These are phyloP conservation scores for Monopterus albus DNA, from an alignment of 2,113 vertebrate species.

Conservation along the genomic window DNA sequence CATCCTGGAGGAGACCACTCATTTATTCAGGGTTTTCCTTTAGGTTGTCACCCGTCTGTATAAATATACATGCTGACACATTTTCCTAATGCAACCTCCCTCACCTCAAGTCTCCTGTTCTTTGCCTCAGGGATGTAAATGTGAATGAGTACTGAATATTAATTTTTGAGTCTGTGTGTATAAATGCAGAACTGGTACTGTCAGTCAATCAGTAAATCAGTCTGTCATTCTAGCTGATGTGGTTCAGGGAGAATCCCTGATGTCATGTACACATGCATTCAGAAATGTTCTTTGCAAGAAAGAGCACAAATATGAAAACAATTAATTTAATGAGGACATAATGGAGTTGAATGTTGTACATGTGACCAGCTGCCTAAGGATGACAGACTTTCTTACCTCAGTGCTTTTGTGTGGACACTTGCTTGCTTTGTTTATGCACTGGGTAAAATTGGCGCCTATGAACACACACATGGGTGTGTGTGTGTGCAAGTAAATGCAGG, in stretches of 20 bases:
- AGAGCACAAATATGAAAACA: slow-evolving; percentile 9
- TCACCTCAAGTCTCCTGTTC: slow-evolving; percentile 44
- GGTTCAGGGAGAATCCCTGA: slow-evolving; percentile 41
- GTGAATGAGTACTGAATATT: slow-evolving; percentile 69
- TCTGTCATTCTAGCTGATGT: slow-evolving; percentile 68
- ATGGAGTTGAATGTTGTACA: neutral
- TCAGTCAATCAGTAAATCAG: slow-evolving; percentile 71
- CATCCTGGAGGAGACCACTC: too few relatives aligned
- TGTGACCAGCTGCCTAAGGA: neutral
- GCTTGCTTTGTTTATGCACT: slow-evolving; percentile 15
- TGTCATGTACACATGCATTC: slow-evolving; percentile 9
- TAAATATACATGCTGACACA: neutral
- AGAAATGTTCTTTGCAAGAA: slow-evolving; percentile 8
- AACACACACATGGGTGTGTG: slow-evolving; percentile 36
- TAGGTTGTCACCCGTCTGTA: too few relatives aligned
- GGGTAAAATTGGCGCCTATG: neutral
- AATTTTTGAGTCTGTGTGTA: slow-evolving; percentile 54
- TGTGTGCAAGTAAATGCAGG: slow-evolving; percentile 58
- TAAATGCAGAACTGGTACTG: slow-evolving; percentile 62
- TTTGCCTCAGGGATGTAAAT: slow-evolving; percentile 62
- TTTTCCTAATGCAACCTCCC: slow-evolving; percentile 21
- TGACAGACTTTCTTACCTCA: neutral
- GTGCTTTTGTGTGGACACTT: neutral
- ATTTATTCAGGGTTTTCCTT: too few relatives aligned
- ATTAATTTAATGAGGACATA: slow-evolving; percentile 4